Evolutionary conservation across 2,113 vertebrate species (phyloP).

Genomic region (Oreamnos americanus): DNA sequence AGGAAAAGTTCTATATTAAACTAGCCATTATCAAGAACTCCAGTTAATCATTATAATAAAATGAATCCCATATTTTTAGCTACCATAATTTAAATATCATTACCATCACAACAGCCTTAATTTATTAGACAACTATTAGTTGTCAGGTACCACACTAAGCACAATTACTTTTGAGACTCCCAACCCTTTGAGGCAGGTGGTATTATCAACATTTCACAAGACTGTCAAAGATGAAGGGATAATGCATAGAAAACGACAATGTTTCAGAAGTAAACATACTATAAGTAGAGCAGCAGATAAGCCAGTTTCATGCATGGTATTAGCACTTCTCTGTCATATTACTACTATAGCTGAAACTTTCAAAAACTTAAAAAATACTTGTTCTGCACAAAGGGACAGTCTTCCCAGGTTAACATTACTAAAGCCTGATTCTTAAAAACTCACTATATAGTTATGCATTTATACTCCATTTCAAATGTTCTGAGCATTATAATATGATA

Average conservation of each 20-base stretch:
- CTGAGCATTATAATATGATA: not conserved
- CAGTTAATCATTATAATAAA: not conserved
- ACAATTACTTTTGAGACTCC: not conserved
- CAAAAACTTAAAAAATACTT: not conserved
- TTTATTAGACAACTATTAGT: not conserved
- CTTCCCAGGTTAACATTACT: not conserved
- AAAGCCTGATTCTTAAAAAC: not conserved
- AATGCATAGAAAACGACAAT: not conserved
- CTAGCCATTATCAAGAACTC: not conserved
- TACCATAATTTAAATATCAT: not conserved
- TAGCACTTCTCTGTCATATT: not conserved
- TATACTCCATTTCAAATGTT: not conserved
- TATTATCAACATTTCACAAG: not conserved
- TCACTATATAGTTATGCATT: not conserved
- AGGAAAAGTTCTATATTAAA: not conserved
- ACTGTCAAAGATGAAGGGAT: not conserved
- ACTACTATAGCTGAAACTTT: not conserved
- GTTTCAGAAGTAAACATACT: not conserved
- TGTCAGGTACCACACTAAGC: not conserved
- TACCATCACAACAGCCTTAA: not conserved
- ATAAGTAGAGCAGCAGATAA: not conserved
- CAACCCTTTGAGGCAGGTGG: not conserved
- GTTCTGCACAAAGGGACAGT: not conserved
- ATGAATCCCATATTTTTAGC: not conserved
- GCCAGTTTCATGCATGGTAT: not conserved